A percentile compares a stretch with the other conserved stretches of the same genome.
phyloP scores from a whole-genome alignment of 2,797 vertebrate species.

The Octomys mimax region DNA sequence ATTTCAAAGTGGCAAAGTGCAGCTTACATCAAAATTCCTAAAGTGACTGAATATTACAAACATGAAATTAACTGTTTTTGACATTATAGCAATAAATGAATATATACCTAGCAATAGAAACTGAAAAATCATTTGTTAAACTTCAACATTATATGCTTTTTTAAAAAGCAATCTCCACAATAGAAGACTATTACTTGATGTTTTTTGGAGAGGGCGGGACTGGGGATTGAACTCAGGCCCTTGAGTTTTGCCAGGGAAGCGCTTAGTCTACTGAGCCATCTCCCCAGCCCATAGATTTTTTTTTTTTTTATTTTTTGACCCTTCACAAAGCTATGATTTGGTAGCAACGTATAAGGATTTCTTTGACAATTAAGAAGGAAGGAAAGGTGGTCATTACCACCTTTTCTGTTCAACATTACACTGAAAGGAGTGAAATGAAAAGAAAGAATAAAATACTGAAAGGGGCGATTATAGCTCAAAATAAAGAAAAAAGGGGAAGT shows the following conservation, averaged over 20 bases:
- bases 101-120: background rate
- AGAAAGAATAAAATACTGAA: background rate
- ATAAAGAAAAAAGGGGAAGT: background rate
- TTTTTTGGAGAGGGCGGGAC: no score
- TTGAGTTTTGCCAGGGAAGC: no score
- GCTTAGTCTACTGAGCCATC: no score
- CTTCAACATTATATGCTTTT: background rate
- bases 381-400: background rate
- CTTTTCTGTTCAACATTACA: background rate
- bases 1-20: background rate
- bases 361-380: background rate
- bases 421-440: background rate
- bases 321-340: background rate
- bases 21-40: background rate
- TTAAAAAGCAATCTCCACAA: background rate
- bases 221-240: no score
- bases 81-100: background rate
- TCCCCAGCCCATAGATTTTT: no score
- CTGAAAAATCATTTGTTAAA: background rate
- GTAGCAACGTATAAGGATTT: background rate
- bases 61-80: background rate
- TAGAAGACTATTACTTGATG: background rate
- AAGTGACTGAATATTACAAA: background rate
- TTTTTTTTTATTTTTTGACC: background rate
- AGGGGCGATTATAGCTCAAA: background rate